phyloP scores from a whole-genome alignment of 64 coral and sea anemone genomes.

The Montipora foliosa region DNA sequence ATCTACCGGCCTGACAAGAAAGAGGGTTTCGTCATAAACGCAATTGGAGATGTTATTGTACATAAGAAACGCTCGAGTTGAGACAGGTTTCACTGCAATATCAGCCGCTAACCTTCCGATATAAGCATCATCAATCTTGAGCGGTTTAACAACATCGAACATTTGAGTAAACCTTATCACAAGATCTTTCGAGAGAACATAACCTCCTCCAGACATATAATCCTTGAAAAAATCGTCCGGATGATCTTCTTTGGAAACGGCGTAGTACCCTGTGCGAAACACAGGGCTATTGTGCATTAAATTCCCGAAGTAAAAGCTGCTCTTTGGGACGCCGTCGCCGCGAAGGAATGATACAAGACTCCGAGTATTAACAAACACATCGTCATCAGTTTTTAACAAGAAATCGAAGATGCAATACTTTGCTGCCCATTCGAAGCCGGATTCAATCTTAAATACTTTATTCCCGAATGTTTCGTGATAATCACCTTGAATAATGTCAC shows the following conservation, averaged over 20 bases:
- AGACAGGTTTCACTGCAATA: slow-evolving; percentile 7
- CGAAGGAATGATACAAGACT: slow-evolving; percentile 25
- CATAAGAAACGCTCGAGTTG: slow-evolving; percentile 11
- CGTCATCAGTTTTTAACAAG: slow-evolving; percentile 63
- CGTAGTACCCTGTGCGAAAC: slow-evolving; percentile 5
- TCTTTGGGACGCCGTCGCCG: background rate
- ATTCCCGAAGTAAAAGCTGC: slow-evolving; percentile 45
- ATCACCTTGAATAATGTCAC: slow-evolving; percentile 73
- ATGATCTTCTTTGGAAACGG: slow-evolving; percentile 35
- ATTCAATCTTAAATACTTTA: slow-evolving; percentile 59
- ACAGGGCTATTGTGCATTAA: slow-evolving; percentile 35
- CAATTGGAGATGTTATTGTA: background rate
- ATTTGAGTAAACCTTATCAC: slow-evolving; percentile 23
- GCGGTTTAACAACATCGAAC: slow-evolving; percentile 37
- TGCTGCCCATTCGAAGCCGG: slow-evolving; percentile 69
- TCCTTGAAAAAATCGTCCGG: slow-evolving; percentile 7
- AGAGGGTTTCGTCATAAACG: background rate
- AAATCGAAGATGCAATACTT: slow-evolving; percentile 67
- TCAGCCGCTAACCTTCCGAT: slow-evolving; percentile 17
- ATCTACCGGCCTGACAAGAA: slow-evolving; percentile 3
- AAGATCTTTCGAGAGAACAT: slow-evolving; percentile 29
- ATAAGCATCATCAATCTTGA: slow-evolving; percentile 45
- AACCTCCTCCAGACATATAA: slow-evolving; percentile 27
- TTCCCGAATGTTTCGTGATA: slow-evolving; percentile 52
- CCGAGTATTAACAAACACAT: slow-evolving; percentile 53